Evolutionary conservation across 2,797 vertebrate genomes (phyloP).

Genomic region (Novumbra hubbsi): DNA sequence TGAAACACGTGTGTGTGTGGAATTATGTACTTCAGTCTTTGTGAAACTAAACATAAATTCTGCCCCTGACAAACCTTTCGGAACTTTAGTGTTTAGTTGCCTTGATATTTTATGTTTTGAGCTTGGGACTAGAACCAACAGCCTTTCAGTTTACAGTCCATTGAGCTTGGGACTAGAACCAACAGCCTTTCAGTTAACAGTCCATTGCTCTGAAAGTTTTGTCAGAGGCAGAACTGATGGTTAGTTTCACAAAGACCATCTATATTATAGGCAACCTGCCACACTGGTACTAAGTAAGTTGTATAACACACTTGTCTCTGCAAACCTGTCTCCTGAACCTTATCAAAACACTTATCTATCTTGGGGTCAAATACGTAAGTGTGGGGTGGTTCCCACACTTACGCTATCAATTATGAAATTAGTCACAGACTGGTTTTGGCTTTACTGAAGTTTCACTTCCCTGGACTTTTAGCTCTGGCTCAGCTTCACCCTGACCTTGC

Average conservation of each 20-base stretch:
- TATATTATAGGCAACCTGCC: no score
- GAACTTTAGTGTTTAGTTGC: no score
- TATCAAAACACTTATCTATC: neutral
- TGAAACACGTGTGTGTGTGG: neutral
- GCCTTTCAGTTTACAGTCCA: no score
- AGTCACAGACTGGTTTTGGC: slow-evolving; percentile 26
- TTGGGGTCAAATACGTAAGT: no score
- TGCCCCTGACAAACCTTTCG: neutral
- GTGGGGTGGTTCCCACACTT: neutral
- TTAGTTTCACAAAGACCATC: neutral
- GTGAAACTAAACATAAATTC: neutral
- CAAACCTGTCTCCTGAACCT: neutral
- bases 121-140: no score
- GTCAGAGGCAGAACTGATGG: no score
- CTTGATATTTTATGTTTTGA: no score
- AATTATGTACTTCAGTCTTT: neutral
- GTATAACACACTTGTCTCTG: neutral
- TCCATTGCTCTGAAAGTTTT: no score
- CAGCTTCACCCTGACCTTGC: slow-evolving; percentile 38
- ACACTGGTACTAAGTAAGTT: no score
- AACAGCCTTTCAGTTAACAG: no score
- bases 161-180: no score
- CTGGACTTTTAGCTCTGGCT: slow-evolving; percentile 29
- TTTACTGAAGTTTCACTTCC: slow-evolving; percentile 40
- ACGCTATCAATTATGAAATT: neutral